Conservation (phyloP, 2,113 vertebrate species). For the Paralichthys olivaceus region DNA sequence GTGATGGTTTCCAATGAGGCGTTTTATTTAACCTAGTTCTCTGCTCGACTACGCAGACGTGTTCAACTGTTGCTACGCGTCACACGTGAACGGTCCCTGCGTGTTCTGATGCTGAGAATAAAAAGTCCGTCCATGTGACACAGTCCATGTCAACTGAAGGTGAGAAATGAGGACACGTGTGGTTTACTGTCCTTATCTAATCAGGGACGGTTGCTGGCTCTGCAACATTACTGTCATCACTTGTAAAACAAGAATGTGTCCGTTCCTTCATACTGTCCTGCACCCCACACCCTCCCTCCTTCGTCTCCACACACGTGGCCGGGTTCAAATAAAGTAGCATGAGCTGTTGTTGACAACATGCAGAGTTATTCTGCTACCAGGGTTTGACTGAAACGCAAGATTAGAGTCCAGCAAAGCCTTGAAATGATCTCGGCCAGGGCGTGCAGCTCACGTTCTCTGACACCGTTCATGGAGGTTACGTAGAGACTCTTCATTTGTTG, state of each 20-base stretch:
- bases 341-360: conserved; percentile 19
- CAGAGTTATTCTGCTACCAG: conserved; percentile 11
- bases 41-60: not conserved
- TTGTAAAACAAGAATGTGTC: conserved; percentile 21
- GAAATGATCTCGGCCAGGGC: conserved; percentile 16
- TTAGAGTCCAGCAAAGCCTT: conserved; percentile 20
- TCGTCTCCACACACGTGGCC: conserved; percentile 59
- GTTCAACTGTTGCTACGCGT: conserved; percentile 6
- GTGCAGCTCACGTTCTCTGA: not conserved
- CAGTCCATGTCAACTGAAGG: conserved; percentile 20
- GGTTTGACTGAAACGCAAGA: conserved; percentile 29
- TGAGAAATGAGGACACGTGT: conserved; percentile 29
- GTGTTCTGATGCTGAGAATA: not conserved
- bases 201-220: conserved; percentile 38
- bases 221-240: conserved; percentile 12
- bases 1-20: conserved; percentile 57
- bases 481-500: not conserved
- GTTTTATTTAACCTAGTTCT: conserved; percentile 54
- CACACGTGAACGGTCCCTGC: not conserved
- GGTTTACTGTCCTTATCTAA: conserved; percentile 51
- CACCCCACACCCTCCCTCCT: not conserved
- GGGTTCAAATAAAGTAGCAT: conserved; percentile 49
- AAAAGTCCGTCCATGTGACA: not conserved
- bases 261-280: not conserved
- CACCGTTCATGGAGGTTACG: not conserved